Evolutionary conservation across 1,140 invertebrate genomes (phyloP).

Genomic region (Aculops lycopersici): DNA sequence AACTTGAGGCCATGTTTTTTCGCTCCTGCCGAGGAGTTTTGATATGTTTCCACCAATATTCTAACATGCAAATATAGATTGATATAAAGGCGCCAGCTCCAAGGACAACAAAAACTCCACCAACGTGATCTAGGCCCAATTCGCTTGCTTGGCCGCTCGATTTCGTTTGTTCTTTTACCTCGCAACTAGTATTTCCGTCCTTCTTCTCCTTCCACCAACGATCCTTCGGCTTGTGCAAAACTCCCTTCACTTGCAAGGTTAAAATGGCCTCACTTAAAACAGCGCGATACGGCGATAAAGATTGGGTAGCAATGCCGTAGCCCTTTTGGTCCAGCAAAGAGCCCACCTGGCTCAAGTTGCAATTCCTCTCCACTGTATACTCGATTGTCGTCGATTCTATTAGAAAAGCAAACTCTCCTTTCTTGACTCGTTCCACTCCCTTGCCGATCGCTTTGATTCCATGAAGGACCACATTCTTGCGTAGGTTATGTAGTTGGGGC

Average conservation of each 20-base stretch:
- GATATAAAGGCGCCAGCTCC: constrained; percentile 14
- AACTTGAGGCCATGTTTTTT: constrained; percentile 12
- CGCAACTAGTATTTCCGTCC: constrained; percentile 6
- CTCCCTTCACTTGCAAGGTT: constrained; percentile 19
- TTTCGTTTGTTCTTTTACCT: constrained; percentile 12
- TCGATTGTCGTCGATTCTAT: constrained; percentile 56
- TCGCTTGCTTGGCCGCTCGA: constrained; percentile 12
- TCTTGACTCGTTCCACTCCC: constrained; percentile 47
- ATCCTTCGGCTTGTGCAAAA: constrained; percentile 18
- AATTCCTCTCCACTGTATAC: constrained; percentile 36
- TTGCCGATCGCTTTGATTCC: constrained; percentile 38
- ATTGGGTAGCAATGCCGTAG: constrained; percentile 17
- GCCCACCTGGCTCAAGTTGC: constrained; percentile 40
- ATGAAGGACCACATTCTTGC: constrained; percentile 51
- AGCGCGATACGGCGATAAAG: constrained; percentile 18
- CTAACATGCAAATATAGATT: constrained; percentile 12
- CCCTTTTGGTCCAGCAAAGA: constrained; percentile 27
- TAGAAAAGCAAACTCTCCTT: constrained; percentile 43
- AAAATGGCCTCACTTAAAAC: constrained; percentile 19
- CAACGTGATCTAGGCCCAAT: constrained; percentile 18
- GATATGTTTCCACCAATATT: constrained; percentile 14
- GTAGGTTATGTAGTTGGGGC: constrained; percentile 56
- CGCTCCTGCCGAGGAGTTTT: constrained; percentile 12
- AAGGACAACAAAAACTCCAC: constrained; percentile 19
- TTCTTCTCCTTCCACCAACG: constrained; percentile 12